Conservation (phyloP, 2,888 invertebrate genomes). For the Nomada fabriciana region DNA sequence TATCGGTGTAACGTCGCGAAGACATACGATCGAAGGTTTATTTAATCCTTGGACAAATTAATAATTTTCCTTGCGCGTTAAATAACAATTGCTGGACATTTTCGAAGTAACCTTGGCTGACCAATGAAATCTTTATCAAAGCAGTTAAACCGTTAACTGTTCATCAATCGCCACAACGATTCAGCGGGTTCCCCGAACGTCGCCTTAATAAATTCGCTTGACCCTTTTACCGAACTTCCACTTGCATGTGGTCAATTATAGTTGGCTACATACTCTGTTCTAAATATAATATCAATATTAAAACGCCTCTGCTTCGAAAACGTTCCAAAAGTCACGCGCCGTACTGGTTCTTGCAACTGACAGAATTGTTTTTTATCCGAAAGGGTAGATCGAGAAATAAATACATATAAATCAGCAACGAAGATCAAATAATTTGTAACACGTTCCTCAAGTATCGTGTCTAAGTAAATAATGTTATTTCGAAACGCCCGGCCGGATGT, state of each 20-base stretch:
- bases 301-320: slow-evolving; percentile 28
- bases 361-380: no score
- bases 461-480: background rate
- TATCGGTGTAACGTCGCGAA: background rate
- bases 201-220: slow-evolving; percentile 58
- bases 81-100: background rate
- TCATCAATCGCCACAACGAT: slow-evolving; percentile 53
- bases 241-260: slow-evolving; percentile 54
- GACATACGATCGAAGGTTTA: no score
- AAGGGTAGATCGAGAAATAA: background rate
- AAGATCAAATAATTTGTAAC: slow-evolving; percentile 5
- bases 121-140: slow-evolving; percentile 64
- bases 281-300: slow-evolving; percentile 47
- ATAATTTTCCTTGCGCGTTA: no score
- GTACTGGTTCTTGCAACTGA: background rate
- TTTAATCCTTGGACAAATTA: no score
- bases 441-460: background rate
- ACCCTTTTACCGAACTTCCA: slow-evolving; percentile 59
- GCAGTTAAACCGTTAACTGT: slow-evolving; percentile 59
- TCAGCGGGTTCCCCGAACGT: slow-evolving; percentile 35
- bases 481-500: background rate
- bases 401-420: background rate
- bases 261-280: slow-evolving; percentile 25
- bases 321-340: background rate
- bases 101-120: slow-evolving; percentile 50